These are phyloP conservation scores for Periphyllus acericola DNA, from an alignment of 2,888 invertebrate genomes.

Conservation along the genomic window DNA sequence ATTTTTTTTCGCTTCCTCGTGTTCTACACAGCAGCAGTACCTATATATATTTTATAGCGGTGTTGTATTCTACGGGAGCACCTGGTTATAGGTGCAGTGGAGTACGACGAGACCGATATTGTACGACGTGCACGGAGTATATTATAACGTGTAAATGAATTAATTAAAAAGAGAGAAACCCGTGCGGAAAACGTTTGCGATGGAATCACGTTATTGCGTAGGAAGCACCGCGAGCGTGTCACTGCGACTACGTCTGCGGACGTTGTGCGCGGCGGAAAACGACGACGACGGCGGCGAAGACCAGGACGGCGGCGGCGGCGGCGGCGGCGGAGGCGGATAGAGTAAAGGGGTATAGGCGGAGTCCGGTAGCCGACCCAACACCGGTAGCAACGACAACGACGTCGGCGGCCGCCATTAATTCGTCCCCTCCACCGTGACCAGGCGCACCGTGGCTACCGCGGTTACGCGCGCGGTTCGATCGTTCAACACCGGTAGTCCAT, in stretches of 20 bases:
- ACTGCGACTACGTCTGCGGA: not conserved
- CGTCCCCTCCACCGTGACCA: constrained; percentile 10
- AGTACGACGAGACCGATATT: not conserved
- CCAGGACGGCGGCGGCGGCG: not conserved
- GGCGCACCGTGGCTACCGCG: constrained; percentile 38
- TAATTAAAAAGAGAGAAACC: no score
- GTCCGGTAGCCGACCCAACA: constrained; percentile 58
- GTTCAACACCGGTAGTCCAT: constrained; percentile 53
- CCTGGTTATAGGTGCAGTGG: no score
- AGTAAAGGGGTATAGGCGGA: constrained; percentile 58
- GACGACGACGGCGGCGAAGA: constrained; percentile 5
- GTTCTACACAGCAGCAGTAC: no score
- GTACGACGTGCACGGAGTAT: not conserved
- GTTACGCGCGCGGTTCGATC: constrained; percentile 51
- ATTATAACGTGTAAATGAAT: no score
- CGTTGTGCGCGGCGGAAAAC: not conserved
- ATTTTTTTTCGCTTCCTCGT: no score
- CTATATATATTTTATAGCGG: no score
- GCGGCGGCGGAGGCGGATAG: not conserved
- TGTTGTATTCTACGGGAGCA: no score
- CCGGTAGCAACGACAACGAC: constrained; percentile 49
- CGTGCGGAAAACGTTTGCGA: not conserved
- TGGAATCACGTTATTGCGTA: not conserved
- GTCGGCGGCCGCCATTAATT: constrained; percentile 10
- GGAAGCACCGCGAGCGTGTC: not conserved